A percentile compares a stretch with the other conserved stretches of the same genome.
Conservation (phyloP, 1,140 invertebrate genomes). For the Drosophila pachea region DNA sequence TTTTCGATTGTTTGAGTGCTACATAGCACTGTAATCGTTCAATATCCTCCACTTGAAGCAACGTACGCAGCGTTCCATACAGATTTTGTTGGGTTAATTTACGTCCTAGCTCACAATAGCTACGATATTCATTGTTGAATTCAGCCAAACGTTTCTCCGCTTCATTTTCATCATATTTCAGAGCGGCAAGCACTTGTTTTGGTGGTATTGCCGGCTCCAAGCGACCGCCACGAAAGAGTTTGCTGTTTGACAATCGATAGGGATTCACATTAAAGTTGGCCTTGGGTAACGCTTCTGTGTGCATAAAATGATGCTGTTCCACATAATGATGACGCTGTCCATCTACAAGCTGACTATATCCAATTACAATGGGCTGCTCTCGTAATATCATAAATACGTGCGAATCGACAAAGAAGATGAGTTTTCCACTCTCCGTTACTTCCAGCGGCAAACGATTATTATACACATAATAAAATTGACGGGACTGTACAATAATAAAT, state of each 20-base stretch:
- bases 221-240: slow-evolving; percentile 39
- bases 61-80: slow-evolving; percentile 38
- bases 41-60: slow-evolving; percentile 71
- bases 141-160: slow-evolving; percentile 42
- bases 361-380: slow-evolving; percentile 68
- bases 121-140: slow-evolving; percentile 51
- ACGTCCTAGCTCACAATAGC: slow-evolving; percentile 46
- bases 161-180: slow-evolving; percentile 43
- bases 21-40: slow-evolving; percentile 59
- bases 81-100: slow-evolving; percentile 49
- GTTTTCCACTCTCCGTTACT: slow-evolving; percentile 32
- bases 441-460: slow-evolving; percentile 54
- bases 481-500: slow-evolving; percentile 69
- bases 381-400: slow-evolving; percentile 66
- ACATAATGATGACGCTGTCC: slow-evolving; percentile 43
- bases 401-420: slow-evolving; percentile 70
- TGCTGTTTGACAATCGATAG: slow-evolving; percentile 49
- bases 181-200: slow-evolving; percentile 32
- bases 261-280: slow-evolving; percentile 60
- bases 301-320: slow-evolving; percentile 75
- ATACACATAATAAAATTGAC: slow-evolving; percentile 67
- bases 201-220: slow-evolving; percentile 46
- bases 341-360: slow-evolving; percentile 38
- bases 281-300: slow-evolving; percentile 58
- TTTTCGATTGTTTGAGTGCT: slow-evolving; percentile 53